Conservation (phyloP, 53 echinoderm and acorn worm genomes). For the Henricia sp. region DNA sequence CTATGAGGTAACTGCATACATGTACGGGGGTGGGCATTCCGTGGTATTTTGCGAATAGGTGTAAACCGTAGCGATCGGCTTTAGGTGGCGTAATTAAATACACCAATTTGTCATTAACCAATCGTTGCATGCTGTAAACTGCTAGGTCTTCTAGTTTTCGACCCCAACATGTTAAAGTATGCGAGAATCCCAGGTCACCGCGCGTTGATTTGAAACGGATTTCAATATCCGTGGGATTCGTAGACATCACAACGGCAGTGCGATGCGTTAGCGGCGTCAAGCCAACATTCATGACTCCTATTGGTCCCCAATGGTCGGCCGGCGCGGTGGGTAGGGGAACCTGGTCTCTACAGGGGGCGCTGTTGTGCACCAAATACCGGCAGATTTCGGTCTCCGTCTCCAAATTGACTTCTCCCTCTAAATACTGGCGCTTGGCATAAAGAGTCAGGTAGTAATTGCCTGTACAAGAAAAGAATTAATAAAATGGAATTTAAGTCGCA, state of each 20-base stretch:
- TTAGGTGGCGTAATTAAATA: slow-evolving; percentile 72
- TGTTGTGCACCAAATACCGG: slow-evolving; percentile 66
- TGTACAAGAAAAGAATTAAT: not conserved
- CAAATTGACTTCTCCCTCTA: slow-evolving; percentile 86
- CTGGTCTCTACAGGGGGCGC: slow-evolving; percentile 69
- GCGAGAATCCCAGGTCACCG: slow-evolving; percentile 57
- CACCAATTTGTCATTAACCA: slow-evolving; percentile 62
- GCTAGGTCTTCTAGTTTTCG: slow-evolving; percentile 34
- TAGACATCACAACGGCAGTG: slow-evolving; percentile 75
- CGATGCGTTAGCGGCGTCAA: slow-evolving; percentile 78
- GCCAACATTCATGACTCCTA: slow-evolving; percentile 81
- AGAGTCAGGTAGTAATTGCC: slow-evolving; percentile 81
- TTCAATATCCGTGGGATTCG: slow-evolving; percentile 54
- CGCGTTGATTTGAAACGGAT: slow-evolving; percentile 67
- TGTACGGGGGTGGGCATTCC: slow-evolving; percentile 65
- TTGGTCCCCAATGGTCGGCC: slow-evolving; percentile 92
- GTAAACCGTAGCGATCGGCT: slow-evolving; percentile 81
- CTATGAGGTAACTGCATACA: slow-evolving; percentile 90
- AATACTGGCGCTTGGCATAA: slow-evolving; percentile 83
- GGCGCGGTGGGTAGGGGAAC: slow-evolving; percentile 76
- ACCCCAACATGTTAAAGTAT: slow-evolving; percentile 72
- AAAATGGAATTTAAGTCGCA: not conserved
- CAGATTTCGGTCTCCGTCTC: slow-evolving; percentile 92
- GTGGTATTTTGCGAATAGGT: slow-evolving; percentile 74
- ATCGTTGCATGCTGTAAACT: slow-evolving; percentile 72